Base-by-base conservation (phyloP, 2,888 invertebrate species). In the Cartodere bifasciata region DNA sequence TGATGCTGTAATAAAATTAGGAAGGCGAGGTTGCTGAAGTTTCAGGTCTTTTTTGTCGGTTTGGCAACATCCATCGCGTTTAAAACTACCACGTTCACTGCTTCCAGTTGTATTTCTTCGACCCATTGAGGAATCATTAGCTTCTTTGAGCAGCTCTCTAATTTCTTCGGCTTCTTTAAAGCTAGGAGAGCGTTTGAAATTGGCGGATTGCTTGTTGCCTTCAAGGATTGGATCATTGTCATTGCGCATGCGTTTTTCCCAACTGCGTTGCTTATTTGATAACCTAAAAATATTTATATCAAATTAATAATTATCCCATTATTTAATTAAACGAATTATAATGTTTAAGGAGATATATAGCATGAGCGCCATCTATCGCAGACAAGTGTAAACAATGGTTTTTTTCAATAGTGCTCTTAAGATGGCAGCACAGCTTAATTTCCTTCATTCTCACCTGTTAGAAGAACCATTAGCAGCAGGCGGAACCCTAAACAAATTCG, bases 21-120 rank as follows among this genome's bases (percentile, higher is more conserved):
- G 64, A 1, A 69, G 70, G 31, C 70, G 68, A 6, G 68, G 65
- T 40, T 63, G 64, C 9, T 68, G 36, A 36, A 56, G 51, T 24
- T 58, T 54, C 23, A 70, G 64, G 31, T 74, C 71, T 44, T 75
- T 75, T 44, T 74, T 70, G 44, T 76, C 75, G 1, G 75, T 75
- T 47, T 75, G 75, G 53, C 75, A 72, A 41, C 65, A 70, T 3
- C 73, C 69, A 42, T 76, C 75, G 33, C 69, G 62, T 47, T 74
- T 75, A 2, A 64, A 65, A 4, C 71, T 68, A n/a, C n/a, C n/a
- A n/a, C n/a, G n/a, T 25, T 65, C 62, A 23, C 70, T 70, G 16
- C 69, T 62, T 34, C 62, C 66, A 25, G 65, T 62, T 16, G 67
- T 66, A 40, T 64, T 67, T 38, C 64, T 59, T n/a, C n/a, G n/a